These are phyloP conservation scores for Drosophila lacicola DNA, from an alignment of 2,888 invertebrate species.

Conservation along the genomic window DNA sequence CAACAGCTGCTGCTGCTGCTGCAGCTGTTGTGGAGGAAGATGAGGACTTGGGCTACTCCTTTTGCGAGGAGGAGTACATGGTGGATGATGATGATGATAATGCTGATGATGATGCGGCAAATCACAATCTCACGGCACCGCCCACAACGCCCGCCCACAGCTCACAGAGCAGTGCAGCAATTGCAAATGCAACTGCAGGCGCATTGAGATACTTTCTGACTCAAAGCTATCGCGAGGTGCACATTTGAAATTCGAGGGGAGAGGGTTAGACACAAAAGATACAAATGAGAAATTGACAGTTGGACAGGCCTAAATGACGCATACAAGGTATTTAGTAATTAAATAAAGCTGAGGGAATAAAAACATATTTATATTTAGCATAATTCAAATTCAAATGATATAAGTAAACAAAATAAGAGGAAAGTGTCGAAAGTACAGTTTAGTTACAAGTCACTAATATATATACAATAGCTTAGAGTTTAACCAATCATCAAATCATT, in stretches of 20 bases:
- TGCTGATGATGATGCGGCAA: conserved; percentile 22
- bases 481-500: conserved; percentile 13
- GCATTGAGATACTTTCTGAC: conserved; percentile 75
- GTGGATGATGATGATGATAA: conserved; percentile 37
- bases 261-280: conserved; percentile 15
- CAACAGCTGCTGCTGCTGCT: conserved; percentile 55
- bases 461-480: conserved; percentile 35
- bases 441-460: conserved; percentile 17
- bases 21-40: conserved; percentile 62
- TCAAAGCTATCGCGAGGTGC: conserved; percentile 78
- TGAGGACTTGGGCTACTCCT: conserved; percentile 81
- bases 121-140: conserved; percentile 50
- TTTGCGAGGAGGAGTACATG: conserved; percentile 75
- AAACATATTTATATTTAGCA: conserved; percentile 42
- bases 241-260: conserved; percentile 57
- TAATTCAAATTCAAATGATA: conserved; percentile 34
- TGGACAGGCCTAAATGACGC: conserved; percentile 68
- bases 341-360: conserved; percentile 27
- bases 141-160: conserved; percentile 66
- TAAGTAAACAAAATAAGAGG: background rate
- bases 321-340: conserved; percentile 72
- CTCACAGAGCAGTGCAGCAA: conserved; percentile 43
- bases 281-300: conserved; percentile 14
- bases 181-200: conserved; percentile 59
- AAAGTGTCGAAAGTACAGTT: background rate